phyloP scores from a whole-genome alignment of 1,140 invertebrate species.

The Cryptotermes secundus region DNA sequence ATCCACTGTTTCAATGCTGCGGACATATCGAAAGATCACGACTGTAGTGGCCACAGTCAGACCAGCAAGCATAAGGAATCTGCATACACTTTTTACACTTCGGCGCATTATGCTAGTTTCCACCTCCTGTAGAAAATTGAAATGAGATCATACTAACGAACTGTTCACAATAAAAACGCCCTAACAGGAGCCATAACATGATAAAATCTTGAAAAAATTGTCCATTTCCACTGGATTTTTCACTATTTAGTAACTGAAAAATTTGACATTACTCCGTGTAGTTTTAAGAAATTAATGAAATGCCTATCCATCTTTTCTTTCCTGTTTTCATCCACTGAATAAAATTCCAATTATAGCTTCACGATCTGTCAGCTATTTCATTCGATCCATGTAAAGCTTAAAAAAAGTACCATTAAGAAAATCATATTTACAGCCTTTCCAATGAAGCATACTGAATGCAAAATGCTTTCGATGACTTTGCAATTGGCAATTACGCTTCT shows the following conservation, averaged over 20 bases:
- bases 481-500: too few relatives aligned
- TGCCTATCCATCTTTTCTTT: too few relatives aligned
- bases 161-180: not conserved
- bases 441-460: too few relatives aligned
- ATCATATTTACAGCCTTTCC: too few relatives aligned
- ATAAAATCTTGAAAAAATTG: too few relatives aligned
- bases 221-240: not conserved
- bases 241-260: not conserved
- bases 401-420: too few relatives aligned
- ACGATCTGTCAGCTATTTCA: too few relatives aligned
- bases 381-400: too few relatives aligned
- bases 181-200: not conserved
- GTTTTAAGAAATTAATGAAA: not conserved
- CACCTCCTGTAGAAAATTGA: not conserved
- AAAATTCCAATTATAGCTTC: too few relatives aligned
- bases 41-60: conserved; percentile 20
- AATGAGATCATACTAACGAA: not conserved
- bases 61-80: not conserved
- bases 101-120: conserved; percentile 21
- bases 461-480: too few relatives aligned
- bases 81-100: conserved; percentile 23
- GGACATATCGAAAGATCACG: conserved; percentile 24
- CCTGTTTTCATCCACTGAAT: too few relatives aligned
- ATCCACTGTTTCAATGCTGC: not conserved
- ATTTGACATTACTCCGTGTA: not conserved